A percentile compares a stretch with the other conserved stretches of the same genome.
Evolutionary conservation across 2,888 invertebrate species (phyloP).

Genomic region (Troides oblongomaculatus): DNA sequence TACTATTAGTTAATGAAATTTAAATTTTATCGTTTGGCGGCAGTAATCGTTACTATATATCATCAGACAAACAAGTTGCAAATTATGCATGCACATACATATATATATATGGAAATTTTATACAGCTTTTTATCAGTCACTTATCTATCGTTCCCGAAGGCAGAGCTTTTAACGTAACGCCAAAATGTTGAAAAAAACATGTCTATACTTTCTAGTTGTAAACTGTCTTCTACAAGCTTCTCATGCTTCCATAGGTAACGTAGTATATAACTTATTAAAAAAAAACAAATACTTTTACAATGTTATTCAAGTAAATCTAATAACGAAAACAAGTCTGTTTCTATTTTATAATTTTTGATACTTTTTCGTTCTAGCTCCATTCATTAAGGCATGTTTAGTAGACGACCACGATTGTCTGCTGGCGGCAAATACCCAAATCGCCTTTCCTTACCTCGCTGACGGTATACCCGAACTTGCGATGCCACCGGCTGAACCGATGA

Average conservation of each 20-base stretch:
- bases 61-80: background rate
- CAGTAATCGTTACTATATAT: background rate
- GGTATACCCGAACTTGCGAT: conserved; percentile 13
- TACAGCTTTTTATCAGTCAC: background rate
- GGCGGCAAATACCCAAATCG: conserved; percentile 4
- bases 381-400: conserved; percentile 43
- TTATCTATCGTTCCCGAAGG: background rate
- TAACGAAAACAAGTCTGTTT: too few species aligned
- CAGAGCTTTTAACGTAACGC: background rate
- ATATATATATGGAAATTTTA: background rate
- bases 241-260: background rate
- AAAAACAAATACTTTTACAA: background rate
- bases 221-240: background rate
- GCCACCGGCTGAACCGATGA: conserved; percentile 5
- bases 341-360: background rate
- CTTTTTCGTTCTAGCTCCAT: conserved; percentile 35
- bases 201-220: background rate
- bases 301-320: too few species aligned
- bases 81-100: conserved; percentile 1
- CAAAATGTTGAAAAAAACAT: background rate
- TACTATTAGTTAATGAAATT: background rate
- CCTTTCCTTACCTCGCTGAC: conserved; percentile 4
- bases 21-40: background rate
- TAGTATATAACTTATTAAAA: background rate
- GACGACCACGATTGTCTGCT: conserved; percentile 40